Evolutionary conservation across 2,797 vertebrate species (phyloP).

Genomic region (Halcyon leucocephala): DNA sequence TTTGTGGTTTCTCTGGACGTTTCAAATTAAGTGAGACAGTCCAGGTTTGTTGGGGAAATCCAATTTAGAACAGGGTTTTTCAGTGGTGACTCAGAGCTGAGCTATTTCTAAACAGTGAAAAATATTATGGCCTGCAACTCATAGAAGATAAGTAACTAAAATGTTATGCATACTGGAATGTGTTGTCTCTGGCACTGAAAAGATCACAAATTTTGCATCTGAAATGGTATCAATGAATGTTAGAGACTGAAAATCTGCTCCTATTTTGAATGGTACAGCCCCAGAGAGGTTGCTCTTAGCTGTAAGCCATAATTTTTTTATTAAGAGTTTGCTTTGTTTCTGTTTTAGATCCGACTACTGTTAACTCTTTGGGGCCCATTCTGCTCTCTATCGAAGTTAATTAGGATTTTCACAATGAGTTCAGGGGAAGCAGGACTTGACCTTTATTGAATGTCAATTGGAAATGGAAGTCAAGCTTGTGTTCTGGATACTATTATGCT

Average conservation of each 20-base stretch:
- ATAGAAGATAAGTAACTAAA: slow-evolving; percentile 31
- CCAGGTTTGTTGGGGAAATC: neutral
- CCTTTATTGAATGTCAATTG: neutral
- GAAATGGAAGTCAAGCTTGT: neutral
- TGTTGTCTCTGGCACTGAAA: slow-evolving; percentile 53
- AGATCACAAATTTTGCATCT: slow-evolving; percentile 36
- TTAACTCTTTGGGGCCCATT: slow-evolving; percentile 23
- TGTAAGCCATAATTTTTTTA: slow-evolving; percentile 8
- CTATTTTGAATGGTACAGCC: neutral
- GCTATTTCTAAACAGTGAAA: slow-evolving; percentile 52
- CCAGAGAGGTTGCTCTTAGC: neutral
- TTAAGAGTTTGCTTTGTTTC: slow-evolving; percentile 30
- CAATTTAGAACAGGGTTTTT: neutral
- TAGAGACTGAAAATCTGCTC: slow-evolving; percentile 24
- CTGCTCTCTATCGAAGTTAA: neutral
- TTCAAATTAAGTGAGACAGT: neutral
- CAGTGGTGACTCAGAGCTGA: slow-evolving; percentile 15
- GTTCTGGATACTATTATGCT: slow-evolving; percentile 1
- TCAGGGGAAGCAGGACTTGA: neutral
- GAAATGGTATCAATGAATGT: neutral
- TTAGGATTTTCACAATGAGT: slow-evolving; percentile 2
- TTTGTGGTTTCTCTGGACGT: neutral
- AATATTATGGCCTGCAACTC: slow-evolving; percentile 6
- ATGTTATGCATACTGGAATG: slow-evolving; percentile 3
- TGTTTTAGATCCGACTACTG: neutral